A percentile compares a stretch with the other conserved stretches of the same genome.
phyloP scores from a whole-genome alignment of 2,888 invertebrate species.

The Drosophila hamatofila region DNA sequence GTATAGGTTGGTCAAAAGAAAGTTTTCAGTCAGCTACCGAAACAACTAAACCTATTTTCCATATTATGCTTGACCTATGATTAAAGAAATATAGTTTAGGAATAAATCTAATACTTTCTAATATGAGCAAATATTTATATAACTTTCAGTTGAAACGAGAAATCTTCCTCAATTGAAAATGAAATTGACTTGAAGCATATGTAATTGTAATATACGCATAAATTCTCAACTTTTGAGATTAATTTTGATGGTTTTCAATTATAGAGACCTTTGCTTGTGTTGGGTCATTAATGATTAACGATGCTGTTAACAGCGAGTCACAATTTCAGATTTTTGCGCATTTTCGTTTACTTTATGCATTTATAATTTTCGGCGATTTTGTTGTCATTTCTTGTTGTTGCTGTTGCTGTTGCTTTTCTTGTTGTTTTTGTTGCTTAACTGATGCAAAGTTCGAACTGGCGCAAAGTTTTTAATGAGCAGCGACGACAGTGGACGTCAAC shows the following conservation, averaged over 20 bases:
- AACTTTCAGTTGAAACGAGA: too few relatives aligned
- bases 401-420: too few relatives aligned
- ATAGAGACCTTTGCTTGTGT: background rate
- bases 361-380: conserved; percentile 58
- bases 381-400: conserved; percentile 17
- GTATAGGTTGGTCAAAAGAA: too few relatives aligned
- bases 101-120: too few relatives aligned
- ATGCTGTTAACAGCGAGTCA: conserved; percentile 11
- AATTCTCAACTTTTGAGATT: background rate
- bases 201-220: background rate
- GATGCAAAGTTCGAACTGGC: conserved; percentile 72
- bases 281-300: conserved; percentile 10
- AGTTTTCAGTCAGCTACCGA: too few relatives aligned
- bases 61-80: too few relatives aligned
- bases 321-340: conserved; percentile 43
- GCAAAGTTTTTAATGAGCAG: conserved; percentile 78
- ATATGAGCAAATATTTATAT: too few relatives aligned
- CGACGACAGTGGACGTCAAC: conserved; percentile 65
- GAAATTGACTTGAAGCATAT: background rate
- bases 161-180: background rate
- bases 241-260: conserved; percentile 5
- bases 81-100: too few relatives aligned
- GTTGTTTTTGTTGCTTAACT: conserved; percentile 63
- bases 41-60: too few relatives aligned
- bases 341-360: conserved; percentile 68